These are phyloP conservation scores for Clunio marinus DNA, from an alignment of 2,888 invertebrate species.

Conservation along the genomic window DNA sequence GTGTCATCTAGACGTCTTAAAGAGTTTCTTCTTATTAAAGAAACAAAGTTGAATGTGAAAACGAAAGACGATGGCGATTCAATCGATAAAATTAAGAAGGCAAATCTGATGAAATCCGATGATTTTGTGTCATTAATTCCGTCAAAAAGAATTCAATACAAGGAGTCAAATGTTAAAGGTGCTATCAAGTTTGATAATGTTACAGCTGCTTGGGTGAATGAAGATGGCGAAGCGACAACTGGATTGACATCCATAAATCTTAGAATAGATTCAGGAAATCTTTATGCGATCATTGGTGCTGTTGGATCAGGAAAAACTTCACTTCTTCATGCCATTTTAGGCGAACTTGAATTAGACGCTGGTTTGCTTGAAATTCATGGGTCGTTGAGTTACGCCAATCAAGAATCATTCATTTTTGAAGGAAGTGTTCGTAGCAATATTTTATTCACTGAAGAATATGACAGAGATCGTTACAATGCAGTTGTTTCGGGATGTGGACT, in stretches of 20 bases:
- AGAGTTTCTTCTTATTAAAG: conserved; percentile 55
- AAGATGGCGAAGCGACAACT: conserved; percentile 21
- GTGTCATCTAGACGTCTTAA: conserved; percentile 70
- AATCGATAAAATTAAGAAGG: not conserved
- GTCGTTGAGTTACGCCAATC: conserved; percentile 68
- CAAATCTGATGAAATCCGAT: not conserved
- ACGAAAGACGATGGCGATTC: not conserved
- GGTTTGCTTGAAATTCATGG: conserved; percentile 63
- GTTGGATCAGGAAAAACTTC: conserved; percentile 75
- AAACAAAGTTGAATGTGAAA: conserved; percentile 42
- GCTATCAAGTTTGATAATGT: conserved; percentile 38
- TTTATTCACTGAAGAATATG: conserved; percentile 70
- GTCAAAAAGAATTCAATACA: conserved; percentile 13
- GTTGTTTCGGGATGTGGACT: conserved; percentile 60
- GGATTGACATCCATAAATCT: conserved; percentile 39
- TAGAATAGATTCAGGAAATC: conserved; percentile 33
- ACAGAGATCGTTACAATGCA: conserved; percentile 55
- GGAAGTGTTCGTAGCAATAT: conserved; percentile 88
- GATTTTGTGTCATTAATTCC: not conserved
- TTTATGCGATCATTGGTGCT: conserved; percentile 60
- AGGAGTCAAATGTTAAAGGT: conserved; percentile 34
- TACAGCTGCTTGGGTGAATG: conserved; percentile 33
- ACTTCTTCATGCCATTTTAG: conserved; percentile 66
- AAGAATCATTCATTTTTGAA: conserved; percentile 78
- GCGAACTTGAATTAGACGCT: conserved; percentile 60